Base-by-base conservation (phyloP, 2,888 invertebrate species). In the Tenthredo amoena region DNA sequence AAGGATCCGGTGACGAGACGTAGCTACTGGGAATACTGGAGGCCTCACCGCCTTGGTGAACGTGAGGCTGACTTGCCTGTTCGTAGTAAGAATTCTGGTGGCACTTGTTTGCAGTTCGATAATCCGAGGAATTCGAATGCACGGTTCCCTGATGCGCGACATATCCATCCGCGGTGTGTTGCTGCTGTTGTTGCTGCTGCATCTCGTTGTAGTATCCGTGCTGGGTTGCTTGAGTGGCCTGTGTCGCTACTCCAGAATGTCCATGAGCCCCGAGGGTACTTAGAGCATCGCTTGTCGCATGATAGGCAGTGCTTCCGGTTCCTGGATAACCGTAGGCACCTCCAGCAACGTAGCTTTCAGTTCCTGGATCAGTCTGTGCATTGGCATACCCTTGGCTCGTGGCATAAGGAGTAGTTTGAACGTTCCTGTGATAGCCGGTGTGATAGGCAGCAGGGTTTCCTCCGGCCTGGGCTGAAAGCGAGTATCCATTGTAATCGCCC, bases 201-300 rank as follows among this genome's bases (percentile, higher is more conserved):
- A 93, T 93, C 12, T 94, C 94, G 87, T 94, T 94, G 72, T 94
- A 94, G 88, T 93, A 94, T 88, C 94, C 94, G 88, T 95, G 95
- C 18, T 94, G 95, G 2, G 91, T 90, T 34, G 91, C 86, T 76
- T 93, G 93, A 6, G 91, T 87, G 26, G 93, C 87, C 81, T 90
- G 89, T 3, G 95, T 94, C 62, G 91, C 91, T 6, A 94, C 94
- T 74, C 95, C 94, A 83, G 94, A 94, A 84, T 94, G 91, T 1
- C 89, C 88, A 84, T 94, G 91, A 93, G 94, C 71, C 92, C 91
- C 86, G 94, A 94, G 21, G 94, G 94, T 86, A 93, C 94, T 89
- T 91, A 92, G 87, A 87, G 88, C 89, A 71, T 91, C 91, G 77
- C 86, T 86, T 58, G 87, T 84, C n/a, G 88, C 87, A 84, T 92